Evolutionary conservation across 2,113 vertebrate species (phyloP).

Genomic region (Psammodynastes pulverulentus): DNA sequence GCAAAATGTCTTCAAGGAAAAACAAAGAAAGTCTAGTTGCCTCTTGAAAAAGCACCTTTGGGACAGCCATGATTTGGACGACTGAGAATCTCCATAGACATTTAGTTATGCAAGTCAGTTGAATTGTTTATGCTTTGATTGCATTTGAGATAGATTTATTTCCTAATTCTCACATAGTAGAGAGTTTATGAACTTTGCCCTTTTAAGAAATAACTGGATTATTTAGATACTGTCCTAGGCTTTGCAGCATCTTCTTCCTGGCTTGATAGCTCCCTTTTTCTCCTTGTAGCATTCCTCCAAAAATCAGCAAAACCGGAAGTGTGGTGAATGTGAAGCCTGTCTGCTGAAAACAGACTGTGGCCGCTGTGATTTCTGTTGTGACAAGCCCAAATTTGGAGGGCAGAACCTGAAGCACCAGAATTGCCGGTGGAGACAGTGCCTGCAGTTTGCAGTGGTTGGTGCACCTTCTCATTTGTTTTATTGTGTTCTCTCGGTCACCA

Average conservation of each 20-base stretch:
- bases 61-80: not conserved
- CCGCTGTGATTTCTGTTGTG: conserved; percentile 84
- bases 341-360: conserved; percentile 80
- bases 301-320: conserved; percentile 72
- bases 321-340: conserved; percentile 83
- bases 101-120: not conserved
- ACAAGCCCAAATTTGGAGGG: conserved; percentile 91
- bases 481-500: not conserved
- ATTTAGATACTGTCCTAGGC: no score
- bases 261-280: not conserved
- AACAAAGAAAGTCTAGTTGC: not conserved
- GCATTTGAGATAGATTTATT: not conserved
- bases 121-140: not conserved
- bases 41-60: not conserved
- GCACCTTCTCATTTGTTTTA: not conserved
- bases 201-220: not conserved
- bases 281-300: conserved; percentile 54
- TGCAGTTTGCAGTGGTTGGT: conserved; percentile 83
- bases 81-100: not conserved
- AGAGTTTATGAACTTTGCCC: not conserved
- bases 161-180: not conserved
- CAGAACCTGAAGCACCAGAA: conserved; percentile 88
- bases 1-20: not conserved
- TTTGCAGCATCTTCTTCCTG: not conserved
- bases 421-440: conserved; percentile 84